Conservation (phyloP, 2,797 vertebrate genomes). For the Enteromius unitaeniatus region DNA sequence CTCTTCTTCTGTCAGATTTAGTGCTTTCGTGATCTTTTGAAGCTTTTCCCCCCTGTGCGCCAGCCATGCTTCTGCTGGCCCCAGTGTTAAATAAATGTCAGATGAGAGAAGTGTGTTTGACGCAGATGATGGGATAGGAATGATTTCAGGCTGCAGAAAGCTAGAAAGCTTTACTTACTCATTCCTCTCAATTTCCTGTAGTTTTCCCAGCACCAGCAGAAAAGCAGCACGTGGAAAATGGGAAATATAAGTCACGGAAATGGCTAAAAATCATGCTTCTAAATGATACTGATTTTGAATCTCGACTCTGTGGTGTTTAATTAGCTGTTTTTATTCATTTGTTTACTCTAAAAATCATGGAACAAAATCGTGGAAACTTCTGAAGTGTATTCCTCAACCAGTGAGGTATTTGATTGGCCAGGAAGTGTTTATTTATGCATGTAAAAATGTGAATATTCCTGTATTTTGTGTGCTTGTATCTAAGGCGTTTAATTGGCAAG, state of each 20-base stretch:
- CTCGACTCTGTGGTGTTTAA: background rate
- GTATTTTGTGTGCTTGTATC: background rate
- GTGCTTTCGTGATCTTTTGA: background rate
- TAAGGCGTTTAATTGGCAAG: background rate
- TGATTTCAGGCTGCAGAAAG: background rate
- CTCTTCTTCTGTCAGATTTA: background rate
- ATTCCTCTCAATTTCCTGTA: slow-evolving; percentile 53
- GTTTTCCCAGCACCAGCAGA: background rate
- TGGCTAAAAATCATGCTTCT: background rate
- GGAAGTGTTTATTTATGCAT: background rate
- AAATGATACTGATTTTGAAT: background rate
- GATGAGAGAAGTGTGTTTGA: slow-evolving; percentile 20
- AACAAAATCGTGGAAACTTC: background rate
- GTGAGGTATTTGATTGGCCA: background rate
- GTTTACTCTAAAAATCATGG: background rate
- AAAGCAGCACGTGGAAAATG: background rate
- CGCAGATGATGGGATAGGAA: background rate
- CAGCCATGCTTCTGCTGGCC: background rate
- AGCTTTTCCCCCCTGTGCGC: slow-evolving; percentile 10
- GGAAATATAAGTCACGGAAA: background rate
- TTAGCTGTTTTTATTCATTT: background rate
- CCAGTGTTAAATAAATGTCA: slow-evolving; percentile 33
- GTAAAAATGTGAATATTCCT: background rate
- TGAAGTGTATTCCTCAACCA: background rate
- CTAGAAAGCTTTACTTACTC: background rate